Evolutionary conservation across 2,113 vertebrate species (phyloP).

Genomic region (Chionomys nivalis): DNA sequence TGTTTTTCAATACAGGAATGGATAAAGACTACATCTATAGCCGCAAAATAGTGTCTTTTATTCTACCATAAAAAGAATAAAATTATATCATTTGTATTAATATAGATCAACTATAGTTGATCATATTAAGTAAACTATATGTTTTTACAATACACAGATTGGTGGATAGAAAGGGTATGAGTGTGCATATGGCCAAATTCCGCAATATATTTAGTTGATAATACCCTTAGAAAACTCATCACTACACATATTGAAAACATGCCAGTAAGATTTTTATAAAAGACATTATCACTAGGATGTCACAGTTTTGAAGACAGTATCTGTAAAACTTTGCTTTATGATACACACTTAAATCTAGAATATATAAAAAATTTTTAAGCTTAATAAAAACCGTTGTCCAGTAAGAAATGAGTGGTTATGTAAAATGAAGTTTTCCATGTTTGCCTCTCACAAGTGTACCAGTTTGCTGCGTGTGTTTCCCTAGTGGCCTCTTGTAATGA

Average conservation of each 20-base stretch:
- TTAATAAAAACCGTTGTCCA: neutral
- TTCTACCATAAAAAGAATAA: neutral
- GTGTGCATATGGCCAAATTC: neutral
- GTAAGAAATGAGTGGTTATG: neutral
- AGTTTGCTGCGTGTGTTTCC: neutral
- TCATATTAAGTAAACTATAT: neutral
- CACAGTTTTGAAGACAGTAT: neutral
- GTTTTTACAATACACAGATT: neutral
- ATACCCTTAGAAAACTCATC: neutral
- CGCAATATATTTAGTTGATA: neutral
- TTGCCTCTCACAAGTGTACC: neutral
- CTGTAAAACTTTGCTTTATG: neutral
- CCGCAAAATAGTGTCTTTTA: neutral
- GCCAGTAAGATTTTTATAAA: neutral
- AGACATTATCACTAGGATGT: neutral
- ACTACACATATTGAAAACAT: neutral
- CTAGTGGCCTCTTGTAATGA: neutral
- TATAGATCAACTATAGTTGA: neutral
- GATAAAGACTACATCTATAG: neutral
- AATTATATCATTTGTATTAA: neutral
- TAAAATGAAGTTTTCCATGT: neutral
- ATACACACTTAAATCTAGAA: neutral
- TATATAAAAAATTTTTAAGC: neutral
- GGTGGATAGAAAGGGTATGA: neutral
- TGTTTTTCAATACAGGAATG: neutral